phyloP scores from a whole-genome alignment of 2,797 vertebrate genomes.

The Paramormyrops hopkinsi region DNA sequence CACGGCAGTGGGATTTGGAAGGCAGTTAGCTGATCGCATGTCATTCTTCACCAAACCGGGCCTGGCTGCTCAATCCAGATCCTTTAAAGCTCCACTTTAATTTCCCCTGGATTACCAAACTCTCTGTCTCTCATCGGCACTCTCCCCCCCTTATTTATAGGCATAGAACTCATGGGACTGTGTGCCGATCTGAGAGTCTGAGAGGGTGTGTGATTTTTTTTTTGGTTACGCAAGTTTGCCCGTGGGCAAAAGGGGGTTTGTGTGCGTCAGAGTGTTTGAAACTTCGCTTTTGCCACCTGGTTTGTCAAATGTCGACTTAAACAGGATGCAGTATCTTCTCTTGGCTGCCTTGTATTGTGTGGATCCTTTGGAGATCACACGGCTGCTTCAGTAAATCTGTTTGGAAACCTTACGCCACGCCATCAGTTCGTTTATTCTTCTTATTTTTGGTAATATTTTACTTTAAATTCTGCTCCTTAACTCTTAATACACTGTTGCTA shows the following conservation, averaged over 20 bases:
- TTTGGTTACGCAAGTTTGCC: not conserved
- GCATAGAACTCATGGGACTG: not conserved
- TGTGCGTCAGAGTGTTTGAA: not conserved
- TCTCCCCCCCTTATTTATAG: not conserved
- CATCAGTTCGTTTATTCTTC: not conserved
- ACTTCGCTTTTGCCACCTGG: not conserved
- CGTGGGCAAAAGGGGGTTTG: not conserved
- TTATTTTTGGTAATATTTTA: not conserved
- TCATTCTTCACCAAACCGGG: slow-evolving; percentile 6
- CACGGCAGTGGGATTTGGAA: slow-evolving; percentile 19
- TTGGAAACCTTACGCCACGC: not conserved
- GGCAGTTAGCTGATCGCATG: not conserved
- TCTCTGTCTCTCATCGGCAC: not conserved
- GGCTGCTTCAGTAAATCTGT: not conserved
- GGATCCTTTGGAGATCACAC: not conserved
- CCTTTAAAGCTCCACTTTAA: slow-evolving; percentile 18
- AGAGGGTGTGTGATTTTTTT: not conserved
- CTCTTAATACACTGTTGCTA: not conserved
- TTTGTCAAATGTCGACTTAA: not conserved
- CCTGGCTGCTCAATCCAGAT: slow-evolving; percentile 12
- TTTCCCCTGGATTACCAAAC: slow-evolving; percentile 16
- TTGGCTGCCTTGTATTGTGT: not conserved
- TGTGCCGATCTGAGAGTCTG: slow-evolving; percentile 9
- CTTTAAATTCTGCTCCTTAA: not conserved
- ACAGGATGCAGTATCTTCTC: not conserved